phyloP scores from a whole-genome alignment of 2,113 vertebrate species.

The Pavo muticus region DNA sequence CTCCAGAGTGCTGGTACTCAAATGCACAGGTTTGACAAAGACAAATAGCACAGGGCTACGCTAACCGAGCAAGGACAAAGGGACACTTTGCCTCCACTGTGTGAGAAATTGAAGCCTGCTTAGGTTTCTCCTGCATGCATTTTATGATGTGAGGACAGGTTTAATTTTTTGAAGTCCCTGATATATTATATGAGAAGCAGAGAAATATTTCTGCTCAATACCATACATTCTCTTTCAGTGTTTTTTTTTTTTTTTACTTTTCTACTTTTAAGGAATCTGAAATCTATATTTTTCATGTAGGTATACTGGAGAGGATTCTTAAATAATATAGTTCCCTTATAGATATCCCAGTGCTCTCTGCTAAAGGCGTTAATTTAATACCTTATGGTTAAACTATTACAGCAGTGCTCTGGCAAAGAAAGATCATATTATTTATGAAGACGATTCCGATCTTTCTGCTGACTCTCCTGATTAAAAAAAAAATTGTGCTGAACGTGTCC shows the following conservation, averaged over 20 bases:
- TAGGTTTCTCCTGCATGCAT: conserved; percentile 63
- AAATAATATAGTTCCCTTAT: conserved; percentile 34
- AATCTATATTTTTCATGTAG: conserved; percentile 36
- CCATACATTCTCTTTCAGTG: not conserved
- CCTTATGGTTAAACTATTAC: conserved; percentile 23
- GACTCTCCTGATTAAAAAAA: not conserved
- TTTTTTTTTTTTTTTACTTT: not conserved
- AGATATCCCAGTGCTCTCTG: conserved; percentile 8
- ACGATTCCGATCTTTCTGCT: not conserved
- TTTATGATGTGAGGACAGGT: conserved; percentile 70
- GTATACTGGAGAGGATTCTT: not conserved
- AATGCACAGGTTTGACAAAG: conserved; percentile 86
- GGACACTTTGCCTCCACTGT: conserved; percentile 75
- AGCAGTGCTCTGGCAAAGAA: not conserved
- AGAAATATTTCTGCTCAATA: conserved; percentile 66
- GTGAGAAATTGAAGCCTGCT: conserved; percentile 69
- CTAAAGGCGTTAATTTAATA: conserved; percentile 10
- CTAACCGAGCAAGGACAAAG: conserved; percentile 89
- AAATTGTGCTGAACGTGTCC: not conserved
- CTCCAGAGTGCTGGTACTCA: conserved; percentile 75
- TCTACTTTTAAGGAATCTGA: not conserved
- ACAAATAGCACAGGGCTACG: conserved; percentile 84
- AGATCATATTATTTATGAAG: not conserved
- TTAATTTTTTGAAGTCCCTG: conserved; percentile 72
- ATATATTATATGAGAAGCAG: conserved; percentile 65